Conservation (phyloP, 2,797 vertebrate genomes). For the Crocidura indochinensis region DNA sequence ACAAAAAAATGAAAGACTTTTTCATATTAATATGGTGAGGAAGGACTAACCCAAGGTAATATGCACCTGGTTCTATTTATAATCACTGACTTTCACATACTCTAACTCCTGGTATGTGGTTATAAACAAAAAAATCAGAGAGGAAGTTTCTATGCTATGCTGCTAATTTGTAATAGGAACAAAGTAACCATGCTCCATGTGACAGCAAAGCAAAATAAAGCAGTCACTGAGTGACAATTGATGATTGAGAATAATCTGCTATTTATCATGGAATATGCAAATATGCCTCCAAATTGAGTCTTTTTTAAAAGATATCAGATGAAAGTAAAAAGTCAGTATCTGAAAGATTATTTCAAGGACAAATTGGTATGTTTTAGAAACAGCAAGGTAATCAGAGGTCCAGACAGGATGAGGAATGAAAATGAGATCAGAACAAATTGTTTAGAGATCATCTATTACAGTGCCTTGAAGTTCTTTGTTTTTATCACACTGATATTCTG, state of each 20-base stretch:
- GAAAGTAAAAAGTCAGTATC: neutral
- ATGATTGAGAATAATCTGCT: neutral
- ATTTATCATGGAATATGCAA: neutral
- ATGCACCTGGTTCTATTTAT: neutral
- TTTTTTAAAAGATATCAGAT: neutral
- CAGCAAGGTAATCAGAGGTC: neutral
- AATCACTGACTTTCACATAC: neutral
- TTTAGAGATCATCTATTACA: neutral
- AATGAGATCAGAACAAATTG: neutral
- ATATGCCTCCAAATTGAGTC: neutral
- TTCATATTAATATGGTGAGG: neutral
- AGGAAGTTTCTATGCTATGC: neutral
- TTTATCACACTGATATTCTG: neutral
- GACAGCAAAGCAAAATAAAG: slow-evolving; percentile 1
- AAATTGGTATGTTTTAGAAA: neutral
- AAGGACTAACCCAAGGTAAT: slow-evolving; percentile 4
- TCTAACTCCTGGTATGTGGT: neutral
- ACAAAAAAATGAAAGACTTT: neutral
- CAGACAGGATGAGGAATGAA: neutral
- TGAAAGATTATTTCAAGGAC: neutral
- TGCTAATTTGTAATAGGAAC: neutral
- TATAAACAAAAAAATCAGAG: neutral
- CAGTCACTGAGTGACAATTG: neutral
- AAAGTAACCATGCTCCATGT: neutral
- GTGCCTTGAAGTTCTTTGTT: accelerated